These are phyloP conservation scores for Graptemys geographica DNA, from an alignment of 2,797 vertebrate species.

Conservation along the genomic window DNA sequence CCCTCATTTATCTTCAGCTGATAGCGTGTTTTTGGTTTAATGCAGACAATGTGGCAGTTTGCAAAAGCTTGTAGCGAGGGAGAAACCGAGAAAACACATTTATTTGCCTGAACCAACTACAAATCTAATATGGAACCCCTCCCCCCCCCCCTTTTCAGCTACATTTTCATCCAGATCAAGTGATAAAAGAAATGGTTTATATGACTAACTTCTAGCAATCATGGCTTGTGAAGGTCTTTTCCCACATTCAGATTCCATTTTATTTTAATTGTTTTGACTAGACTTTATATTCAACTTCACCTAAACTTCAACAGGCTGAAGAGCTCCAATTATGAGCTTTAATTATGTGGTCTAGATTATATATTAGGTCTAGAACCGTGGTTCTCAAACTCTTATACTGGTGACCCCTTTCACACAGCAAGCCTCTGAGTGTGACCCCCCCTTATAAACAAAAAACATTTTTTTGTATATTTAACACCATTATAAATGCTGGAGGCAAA, in stretches of 20 bases:
- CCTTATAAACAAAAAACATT: too few species aligned
- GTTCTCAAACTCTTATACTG: too few species aligned
- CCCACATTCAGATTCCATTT: constrained; percentile 7
- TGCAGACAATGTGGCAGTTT: not conserved
- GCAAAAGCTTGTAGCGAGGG: constrained; percentile 18
- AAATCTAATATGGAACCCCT: not conserved
- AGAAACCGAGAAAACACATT: not conserved
- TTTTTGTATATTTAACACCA: too few species aligned
- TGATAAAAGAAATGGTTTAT: constrained; percentile 5
- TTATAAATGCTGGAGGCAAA: too few species aligned
- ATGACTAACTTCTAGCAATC: constrained; percentile 18
- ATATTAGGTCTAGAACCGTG: not conserved
- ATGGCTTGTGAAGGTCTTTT: constrained; percentile 27
- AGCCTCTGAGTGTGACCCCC: too few species aligned
- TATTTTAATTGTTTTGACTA: constrained; percentile 23
- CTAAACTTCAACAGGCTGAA: not conserved
- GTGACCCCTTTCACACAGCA: too few species aligned
- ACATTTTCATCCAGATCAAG: constrained; percentile 31
- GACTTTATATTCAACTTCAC: constrained; percentile 33
- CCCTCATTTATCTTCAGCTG: constrained; percentile 7
- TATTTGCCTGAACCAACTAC: not conserved
- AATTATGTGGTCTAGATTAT: not conserved
- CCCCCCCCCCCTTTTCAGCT: not conserved
- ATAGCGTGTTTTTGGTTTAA: constrained; percentile 25
- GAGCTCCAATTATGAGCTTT: constrained; percentile 2